Percentiles rank a stretch among this genome's conserved stretches.
These are phyloP conservation scores for Pentalonia nigronervosa DNA, from an alignment of 1,140 invertebrate species.

Conservation along the genomic window DNA sequence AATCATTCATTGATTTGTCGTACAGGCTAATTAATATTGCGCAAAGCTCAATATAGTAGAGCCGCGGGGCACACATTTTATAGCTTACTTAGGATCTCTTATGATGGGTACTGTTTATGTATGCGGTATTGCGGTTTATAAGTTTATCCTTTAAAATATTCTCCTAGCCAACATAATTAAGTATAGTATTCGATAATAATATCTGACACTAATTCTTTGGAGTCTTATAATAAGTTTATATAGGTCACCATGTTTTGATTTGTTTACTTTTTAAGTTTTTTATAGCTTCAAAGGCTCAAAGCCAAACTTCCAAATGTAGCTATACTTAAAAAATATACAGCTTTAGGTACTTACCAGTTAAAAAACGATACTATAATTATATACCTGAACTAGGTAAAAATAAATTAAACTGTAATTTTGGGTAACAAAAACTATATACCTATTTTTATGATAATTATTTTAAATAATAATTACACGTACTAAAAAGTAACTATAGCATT, in stretches of 20 bases:
- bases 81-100: not conserved
- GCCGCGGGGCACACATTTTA: too few relatives aligned
- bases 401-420: slow-evolving; percentile 9
- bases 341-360: not conserved
- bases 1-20: too few relatives aligned
- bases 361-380: not conserved
- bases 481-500: not conserved
- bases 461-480: slow-evolving; percentile 5
- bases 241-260: not conserved
- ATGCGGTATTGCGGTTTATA: too few relatives aligned
- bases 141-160: not conserved
- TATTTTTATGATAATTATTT: not conserved
- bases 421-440: not conserved
- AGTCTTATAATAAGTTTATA: not conserved
- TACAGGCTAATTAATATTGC: too few relatives aligned
- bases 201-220: not conserved
- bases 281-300: not conserved
- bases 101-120: not conserved
- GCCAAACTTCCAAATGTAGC: not conserved
- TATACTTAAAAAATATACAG: not conserved
- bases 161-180: not conserved
- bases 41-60: too few relatives aligned
- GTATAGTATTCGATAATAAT: not conserved
- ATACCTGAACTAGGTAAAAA: not conserved
- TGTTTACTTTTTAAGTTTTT: not conserved